phyloP scores from a whole-genome alignment of 2,113 vertebrate genomes.

The Tragulus kanchil region DNA sequence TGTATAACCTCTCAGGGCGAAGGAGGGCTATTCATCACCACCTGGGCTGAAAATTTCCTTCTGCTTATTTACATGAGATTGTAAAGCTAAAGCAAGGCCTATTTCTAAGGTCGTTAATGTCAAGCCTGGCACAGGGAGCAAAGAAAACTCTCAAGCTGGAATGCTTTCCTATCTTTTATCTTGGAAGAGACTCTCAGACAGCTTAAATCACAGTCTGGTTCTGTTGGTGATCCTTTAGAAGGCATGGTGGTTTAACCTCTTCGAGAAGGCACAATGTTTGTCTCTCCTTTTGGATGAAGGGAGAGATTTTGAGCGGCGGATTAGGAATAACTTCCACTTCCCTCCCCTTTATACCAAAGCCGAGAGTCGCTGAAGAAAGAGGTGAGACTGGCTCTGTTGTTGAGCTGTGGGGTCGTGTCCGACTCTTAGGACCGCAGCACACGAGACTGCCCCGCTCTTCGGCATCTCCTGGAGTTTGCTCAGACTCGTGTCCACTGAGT shows the following conservation, averaged over 20 bases:
- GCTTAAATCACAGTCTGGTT: background rate
- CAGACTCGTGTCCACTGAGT: too few species aligned
- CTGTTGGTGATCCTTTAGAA: background rate
- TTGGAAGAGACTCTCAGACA: background rate
- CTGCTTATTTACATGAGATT: slow-evolving; percentile 45
- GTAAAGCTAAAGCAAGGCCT: slow-evolving; percentile 47
- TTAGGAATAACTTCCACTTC: background rate
- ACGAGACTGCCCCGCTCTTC: too few species aligned
- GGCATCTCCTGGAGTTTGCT: too few species aligned
- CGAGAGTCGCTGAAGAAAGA: background rate
- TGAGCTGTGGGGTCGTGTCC: too few species aligned
- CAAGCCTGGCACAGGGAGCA: background rate
- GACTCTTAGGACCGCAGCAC: too few species aligned
- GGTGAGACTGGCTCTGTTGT: too few species aligned
- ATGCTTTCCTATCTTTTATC: background rate
- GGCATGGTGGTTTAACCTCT: background rate
- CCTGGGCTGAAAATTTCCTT: background rate
- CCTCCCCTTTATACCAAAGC: background rate
- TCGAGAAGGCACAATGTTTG: background rate
- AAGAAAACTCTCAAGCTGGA: background rate
- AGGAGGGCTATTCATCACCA: background rate
- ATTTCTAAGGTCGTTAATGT: background rate
- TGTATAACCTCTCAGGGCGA: background rate
- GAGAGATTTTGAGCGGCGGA: background rate
- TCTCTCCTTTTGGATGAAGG: background rate